A percentile compares a stretch with the other conserved stretches of the same genome.
These are phyloP conservation scores for Papilio protenor DNA, from an alignment of 2,888 invertebrate genomes.

Conservation along the genomic window DNA sequence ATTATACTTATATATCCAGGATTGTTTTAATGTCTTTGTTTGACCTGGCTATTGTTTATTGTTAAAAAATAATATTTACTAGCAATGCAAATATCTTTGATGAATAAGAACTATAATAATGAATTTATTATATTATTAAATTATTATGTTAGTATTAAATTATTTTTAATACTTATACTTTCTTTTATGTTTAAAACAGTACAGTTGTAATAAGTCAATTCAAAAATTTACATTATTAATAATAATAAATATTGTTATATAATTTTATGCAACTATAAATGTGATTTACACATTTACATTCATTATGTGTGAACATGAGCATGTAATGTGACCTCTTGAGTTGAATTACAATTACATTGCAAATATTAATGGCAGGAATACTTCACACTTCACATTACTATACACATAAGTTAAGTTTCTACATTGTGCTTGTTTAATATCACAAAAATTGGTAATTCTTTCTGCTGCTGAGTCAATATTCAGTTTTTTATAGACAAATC, in stretches of 20 bases:
- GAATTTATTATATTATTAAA: not conserved
- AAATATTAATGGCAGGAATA: not conserved
- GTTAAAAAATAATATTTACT: not conserved
- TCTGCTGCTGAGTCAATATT: not conserved
- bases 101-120: not conserved
- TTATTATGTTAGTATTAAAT: no score
- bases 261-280: not conserved
- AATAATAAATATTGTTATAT: not conserved
- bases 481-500: no score
- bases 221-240: not conserved
- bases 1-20: not conserved
- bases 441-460: not conserved
- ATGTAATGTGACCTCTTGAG: not conserved
- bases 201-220: not conserved
- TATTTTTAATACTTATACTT: no score
- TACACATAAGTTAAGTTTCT: not conserved
- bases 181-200: not conserved
- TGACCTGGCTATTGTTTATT: slow-evolving; percentile 5
- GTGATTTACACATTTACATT: not conserved
- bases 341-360: not conserved
- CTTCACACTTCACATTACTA: not conserved
- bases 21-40: slow-evolving; percentile 7
- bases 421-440: not conserved
- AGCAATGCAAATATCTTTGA: not conserved
- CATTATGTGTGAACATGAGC: not conserved